phyloP scores from a whole-genome alignment of 2,797 vertebrate genomes.

The Carduelis carduelis region DNA sequence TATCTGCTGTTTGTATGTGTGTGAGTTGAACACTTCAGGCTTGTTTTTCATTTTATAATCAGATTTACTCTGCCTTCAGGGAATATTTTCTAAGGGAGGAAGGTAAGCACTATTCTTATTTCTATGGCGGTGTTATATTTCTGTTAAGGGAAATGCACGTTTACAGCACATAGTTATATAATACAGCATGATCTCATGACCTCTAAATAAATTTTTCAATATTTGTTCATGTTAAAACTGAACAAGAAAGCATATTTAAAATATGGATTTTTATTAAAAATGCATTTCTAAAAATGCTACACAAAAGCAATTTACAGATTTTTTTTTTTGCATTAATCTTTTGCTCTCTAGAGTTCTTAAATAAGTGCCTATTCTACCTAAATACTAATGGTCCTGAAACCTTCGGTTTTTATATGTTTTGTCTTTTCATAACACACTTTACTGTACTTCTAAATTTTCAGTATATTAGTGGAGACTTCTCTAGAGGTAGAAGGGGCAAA shows the following conservation, averaged over 20 bases:
- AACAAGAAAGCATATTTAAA: neutral
- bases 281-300: neutral
- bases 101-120: conserved; percentile 62
- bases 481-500: neutral
- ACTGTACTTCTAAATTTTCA: neutral
- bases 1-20: neutral
- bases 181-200: neutral
- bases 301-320: neutral
- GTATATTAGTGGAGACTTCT: neutral
- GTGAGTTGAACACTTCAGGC: neutral
- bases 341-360: neutral
- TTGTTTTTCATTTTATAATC: neutral
- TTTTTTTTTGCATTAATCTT: neutral
- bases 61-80: neutral
- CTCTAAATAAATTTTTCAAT: neutral
- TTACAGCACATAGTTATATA: neutral
- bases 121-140: neutral
- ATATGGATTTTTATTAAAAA: neutral
- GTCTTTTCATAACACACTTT: neutral
- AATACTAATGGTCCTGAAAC: neutral
- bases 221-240: neutral
- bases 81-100: neutral
- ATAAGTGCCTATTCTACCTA: neutral
- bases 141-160: neutral
- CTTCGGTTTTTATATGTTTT: neutral